These are phyloP conservation scores for Otis tarda DNA, from an alignment of 2,113 vertebrate genomes.

Conservation along the genomic window DNA sequence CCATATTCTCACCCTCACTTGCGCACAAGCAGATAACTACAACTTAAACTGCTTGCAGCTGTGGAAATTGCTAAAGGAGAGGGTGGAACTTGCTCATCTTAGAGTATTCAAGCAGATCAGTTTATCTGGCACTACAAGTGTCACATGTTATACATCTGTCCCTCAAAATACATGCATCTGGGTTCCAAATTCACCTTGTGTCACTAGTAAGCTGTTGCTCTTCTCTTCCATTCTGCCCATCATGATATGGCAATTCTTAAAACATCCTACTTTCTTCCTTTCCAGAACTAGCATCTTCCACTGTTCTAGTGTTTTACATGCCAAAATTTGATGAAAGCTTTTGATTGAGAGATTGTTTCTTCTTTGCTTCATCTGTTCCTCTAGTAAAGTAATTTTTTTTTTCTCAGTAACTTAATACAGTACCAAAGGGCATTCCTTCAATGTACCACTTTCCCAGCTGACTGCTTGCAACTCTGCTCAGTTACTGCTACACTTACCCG, in stretches of 20 bases:
- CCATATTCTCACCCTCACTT: background rate
- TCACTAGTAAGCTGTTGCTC: background rate
- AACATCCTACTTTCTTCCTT: background rate
- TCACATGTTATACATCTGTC: rapidly evolving
- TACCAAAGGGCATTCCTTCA: background rate
- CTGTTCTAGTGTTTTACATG: background rate
- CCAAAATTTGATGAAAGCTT: background rate
- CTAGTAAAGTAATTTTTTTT: background rate
- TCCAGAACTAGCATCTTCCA: background rate
- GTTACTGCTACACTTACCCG: background rate
- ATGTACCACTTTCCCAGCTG: background rate
- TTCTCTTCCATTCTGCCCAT: background rate
- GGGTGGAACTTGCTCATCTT: background rate
- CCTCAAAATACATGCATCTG: background rate
- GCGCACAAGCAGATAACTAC: background rate
- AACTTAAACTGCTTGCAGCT: background rate
- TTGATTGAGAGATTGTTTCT: background rate
- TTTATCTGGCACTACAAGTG: background rate
- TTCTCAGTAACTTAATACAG: background rate
- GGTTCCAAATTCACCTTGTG: background rate
- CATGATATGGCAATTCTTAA: background rate
- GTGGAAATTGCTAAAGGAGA: background rate
- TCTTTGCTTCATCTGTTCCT: background rate
- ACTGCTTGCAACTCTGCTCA: background rate
- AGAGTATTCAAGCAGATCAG: background rate